Evolutionary conservation across 2,113 vertebrate genomes (phyloP).

Genomic region (Eptesicus fuscus): DNA sequence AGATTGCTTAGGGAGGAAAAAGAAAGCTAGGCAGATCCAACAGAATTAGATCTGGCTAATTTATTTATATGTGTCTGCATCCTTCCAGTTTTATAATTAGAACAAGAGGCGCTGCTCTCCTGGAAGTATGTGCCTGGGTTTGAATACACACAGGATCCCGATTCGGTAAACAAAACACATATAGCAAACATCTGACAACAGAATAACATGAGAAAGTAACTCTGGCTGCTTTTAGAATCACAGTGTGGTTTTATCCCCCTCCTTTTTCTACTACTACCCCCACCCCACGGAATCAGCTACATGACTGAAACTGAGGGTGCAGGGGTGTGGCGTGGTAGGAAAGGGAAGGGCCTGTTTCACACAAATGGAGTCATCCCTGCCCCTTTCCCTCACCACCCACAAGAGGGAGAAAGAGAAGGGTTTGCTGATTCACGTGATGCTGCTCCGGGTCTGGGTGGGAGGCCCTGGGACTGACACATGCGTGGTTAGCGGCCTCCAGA

Average conservation of each 20-base stretch:
- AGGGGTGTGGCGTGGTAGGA: not conserved
- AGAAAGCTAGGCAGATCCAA: not conserved
- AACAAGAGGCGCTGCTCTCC: not conserved
- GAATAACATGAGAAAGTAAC: not conserved
- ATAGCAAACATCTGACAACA: not conserved
- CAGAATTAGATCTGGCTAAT: not conserved
- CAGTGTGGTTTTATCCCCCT: not conserved
- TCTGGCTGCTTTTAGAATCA: not conserved
- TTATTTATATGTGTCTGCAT: not conserved
- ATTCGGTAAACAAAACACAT: not conserved
- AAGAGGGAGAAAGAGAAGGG: not conserved
- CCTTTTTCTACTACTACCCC: not conserved
- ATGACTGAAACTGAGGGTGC: not conserved
- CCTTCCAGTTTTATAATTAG: not conserved
- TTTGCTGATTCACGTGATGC: fast-evolving
- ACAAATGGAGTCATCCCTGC: not conserved
- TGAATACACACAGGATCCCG: not conserved
- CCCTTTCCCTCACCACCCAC: fast-evolving
- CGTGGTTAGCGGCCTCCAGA: not conserved
- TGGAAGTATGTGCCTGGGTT: not conserved
- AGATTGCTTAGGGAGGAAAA: not conserved
- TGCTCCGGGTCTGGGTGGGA: not conserved
- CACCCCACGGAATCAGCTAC: not conserved
- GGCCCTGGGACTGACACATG: not conserved
- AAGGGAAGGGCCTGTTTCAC: not conserved